Evolutionary conservation across 2,888 invertebrate species (phyloP), one percentile per base, ranked within the genome.

Genomic region (Thyatira batis): DNA sequence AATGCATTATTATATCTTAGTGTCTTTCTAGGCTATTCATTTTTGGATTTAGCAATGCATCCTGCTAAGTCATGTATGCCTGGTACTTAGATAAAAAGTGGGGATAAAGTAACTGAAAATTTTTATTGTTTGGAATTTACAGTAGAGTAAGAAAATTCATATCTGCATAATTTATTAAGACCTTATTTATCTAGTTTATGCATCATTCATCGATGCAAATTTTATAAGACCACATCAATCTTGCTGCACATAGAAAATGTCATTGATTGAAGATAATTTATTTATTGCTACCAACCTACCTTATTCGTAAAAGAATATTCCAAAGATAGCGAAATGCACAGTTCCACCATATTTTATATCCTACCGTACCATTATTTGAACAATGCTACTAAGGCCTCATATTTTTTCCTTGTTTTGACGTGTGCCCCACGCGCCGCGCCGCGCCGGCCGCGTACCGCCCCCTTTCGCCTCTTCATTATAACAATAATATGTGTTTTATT

Each of bases 391-490:
- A 62, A 58, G 58, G 53, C 65, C 58, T 58, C 33, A 39, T 39
- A 61, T 51, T 58, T 62, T 56, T 59, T 53, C 55, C 56, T 57
- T 67, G 66, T 75, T 69, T 62, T 54, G 56, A 57, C 60, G 59
- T 53, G 50, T 52, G 56, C 45, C 17, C 39, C 17, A 39, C 39
- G 39, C 39, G 48, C 51, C 55, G 61, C 61, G 58, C 65, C 60
- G 62, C 59, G 65, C 59, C 49, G 52, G 65, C 39, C 17, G 17
- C 39, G 39, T 39, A 20, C 61, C 84, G 83, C 82, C 85, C 78
- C 72, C 72, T 79, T 70, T 78, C 75, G 76, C 83, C 83, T 77
- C 78, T 71, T 82, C 76, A 76, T 82, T 81, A 82, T 65, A 65
- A 71, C 69, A 55, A 73, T 76, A 76, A 83, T 81, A 72, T 78